Base-by-base conservation (phyloP, 2,888 invertebrate species). In the Heliothis peltigera region DNA sequence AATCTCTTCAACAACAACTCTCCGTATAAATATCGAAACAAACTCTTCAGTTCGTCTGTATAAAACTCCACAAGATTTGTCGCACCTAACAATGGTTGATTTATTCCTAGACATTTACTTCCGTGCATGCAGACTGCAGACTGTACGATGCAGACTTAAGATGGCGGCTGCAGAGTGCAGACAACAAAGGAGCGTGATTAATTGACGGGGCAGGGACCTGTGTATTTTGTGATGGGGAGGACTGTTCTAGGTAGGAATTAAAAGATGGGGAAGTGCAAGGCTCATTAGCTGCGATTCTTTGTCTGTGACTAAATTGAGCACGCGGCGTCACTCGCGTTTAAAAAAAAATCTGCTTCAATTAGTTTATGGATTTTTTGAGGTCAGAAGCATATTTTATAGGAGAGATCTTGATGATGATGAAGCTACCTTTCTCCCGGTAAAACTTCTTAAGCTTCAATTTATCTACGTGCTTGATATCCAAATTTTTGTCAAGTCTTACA, bases 121-220 rank as follows among this genome's bases (percentile, higher is more conserved):
- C 75, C 68, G 35, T 46, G 52, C 28, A 55, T 77, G 77, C 77
- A 77, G 55, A 56, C 32, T 32, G 32, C 28, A 28, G 28, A 28
- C 8, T 28, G 28, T 28, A 28, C 28, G 28, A 7, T 77, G 61
- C 77, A 73, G 25, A 46, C 49, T 51, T 52, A 48, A 70, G 56
- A 61, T 67, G 68, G 68, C 71, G 55, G 43, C 42, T 25, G 43
- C 48, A 56, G 39, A 53, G 17, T 59, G 55, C 73, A 72, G 79
- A 79, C 75, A 79, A 79, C 79, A 75, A 75, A 75, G 79, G 51
- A 19, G 21, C 59, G 62, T 67, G 80, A 66, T 64, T 67, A 67
- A 62, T 76, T 71, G 77, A 79, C 66, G 54, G 56, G 54, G 48
- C 54, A 61, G 62, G 56, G 56, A 48, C 76, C 49, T 19, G 46